Conservation (phyloP, 2,113 vertebrate species). For the Plecturocebus donacophilus region DNA sequence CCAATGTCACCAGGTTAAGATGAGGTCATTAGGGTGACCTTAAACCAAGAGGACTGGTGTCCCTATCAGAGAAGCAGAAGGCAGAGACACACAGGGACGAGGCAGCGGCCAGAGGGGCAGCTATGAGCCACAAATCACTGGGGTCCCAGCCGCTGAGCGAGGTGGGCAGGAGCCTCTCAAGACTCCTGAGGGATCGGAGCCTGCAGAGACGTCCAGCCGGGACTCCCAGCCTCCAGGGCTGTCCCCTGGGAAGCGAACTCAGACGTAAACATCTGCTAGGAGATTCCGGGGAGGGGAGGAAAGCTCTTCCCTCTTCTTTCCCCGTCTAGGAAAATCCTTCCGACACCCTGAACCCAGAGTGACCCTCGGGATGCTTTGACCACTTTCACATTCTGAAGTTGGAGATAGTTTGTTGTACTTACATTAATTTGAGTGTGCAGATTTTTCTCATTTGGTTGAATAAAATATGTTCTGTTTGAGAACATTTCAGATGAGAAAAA, state of each 20-base stretch:
- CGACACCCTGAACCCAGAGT: accelerated
- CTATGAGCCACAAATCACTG: accelerated
- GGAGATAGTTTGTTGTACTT: accelerated
- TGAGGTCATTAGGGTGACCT: accelerated
- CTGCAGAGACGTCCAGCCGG: accelerated
- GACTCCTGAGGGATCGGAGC: accelerated
- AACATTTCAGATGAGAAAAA: neutral
- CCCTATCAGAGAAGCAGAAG: accelerated
- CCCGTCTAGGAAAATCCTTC: accelerated
- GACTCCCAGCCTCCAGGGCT: neutral
- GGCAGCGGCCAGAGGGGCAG: accelerated
- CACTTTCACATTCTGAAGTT: accelerated
- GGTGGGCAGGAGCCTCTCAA: neutral
- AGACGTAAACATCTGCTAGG: accelerated
- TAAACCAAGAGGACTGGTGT: accelerated
- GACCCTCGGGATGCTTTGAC: accelerated
- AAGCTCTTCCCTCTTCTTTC: neutral
- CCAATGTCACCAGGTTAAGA: accelerated
- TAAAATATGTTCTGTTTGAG: neutral
- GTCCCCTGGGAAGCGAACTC: accelerated
- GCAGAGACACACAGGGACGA: accelerated
- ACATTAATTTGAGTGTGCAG: neutral
- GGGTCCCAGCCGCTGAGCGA: accelerated
- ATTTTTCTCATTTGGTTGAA: neutral
- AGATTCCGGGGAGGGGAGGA: neutral